Base-by-base conservation (phyloP, 2,888 invertebrate species). In the Himalopsyche tibetana region DNA sequence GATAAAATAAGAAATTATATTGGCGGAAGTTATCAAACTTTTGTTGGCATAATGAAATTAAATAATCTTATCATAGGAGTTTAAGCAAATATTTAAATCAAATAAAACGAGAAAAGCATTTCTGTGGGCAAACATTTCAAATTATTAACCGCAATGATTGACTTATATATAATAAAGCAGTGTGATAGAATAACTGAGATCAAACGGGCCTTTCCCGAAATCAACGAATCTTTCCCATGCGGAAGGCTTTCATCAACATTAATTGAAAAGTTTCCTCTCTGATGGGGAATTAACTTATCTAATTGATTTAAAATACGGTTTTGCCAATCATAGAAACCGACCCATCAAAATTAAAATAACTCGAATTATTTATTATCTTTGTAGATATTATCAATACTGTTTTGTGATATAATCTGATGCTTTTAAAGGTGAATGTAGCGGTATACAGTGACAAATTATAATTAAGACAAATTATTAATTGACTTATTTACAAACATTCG, bases 171-270 rank as follows among this genome's bases (percentile, higher is more conserved):
- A 51, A 51, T 63, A 19, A 19, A 15, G 63, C 63, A 63, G 8
- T 63, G 28, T 28, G 63, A 63, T 63, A 63, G 63, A n/a, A 63
- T 63, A 63, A 63, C 63, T 3, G 63, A 63, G 63, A 63, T 63
- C 63, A 63, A 63, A 63, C 63, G 63, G 5, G 19, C n/a, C 28
- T 63, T 63, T 63, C 45, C 55, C 55, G 38, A 55, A 84, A 84
- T 84, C 38, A 84, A 84, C 74, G 45, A 84, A 80, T 84, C 80
- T 84, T 38, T 17, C 38, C n/a, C 69, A 69, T n/a, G 55, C 55
- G 36, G 11, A 19, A 17, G 79, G 79, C 55, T 84, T 84, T 80
- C 79, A 51, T 80, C 63, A 84, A 55, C 51, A 84, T 84, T 84
- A 55, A 84, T 84, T 84, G 69, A 40, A 84, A 84, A 84, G 80